A percentile compares a stretch with the other conserved stretches of the same genome.
Evolutionary conservation across 2,888 invertebrate genomes (phyloP).

Genomic region (Chymomyza amoena): DNA sequence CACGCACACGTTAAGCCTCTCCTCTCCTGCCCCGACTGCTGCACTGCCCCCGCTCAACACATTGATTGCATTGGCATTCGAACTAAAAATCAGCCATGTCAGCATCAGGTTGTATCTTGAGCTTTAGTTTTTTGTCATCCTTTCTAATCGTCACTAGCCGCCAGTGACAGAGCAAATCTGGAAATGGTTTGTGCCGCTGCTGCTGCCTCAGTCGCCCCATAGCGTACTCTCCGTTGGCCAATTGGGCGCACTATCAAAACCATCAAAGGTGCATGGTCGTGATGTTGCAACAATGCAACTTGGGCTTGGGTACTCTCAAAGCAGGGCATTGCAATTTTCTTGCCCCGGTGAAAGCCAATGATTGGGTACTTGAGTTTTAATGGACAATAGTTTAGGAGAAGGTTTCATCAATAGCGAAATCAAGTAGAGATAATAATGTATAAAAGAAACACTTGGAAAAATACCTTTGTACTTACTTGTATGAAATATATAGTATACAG

Average conservation of each 20-base stretch:
- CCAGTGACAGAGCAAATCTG: slow-evolving; percentile 42
- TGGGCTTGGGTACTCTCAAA: slow-evolving; percentile 4
- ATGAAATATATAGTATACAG: too few relatives aligned
- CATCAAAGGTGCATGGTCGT: slow-evolving; percentile 44
- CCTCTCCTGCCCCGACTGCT: too few relatives aligned
- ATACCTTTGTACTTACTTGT: too few relatives aligned
- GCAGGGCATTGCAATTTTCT: slow-evolving; percentile 25
- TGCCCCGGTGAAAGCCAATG: slow-evolving; percentile 13
- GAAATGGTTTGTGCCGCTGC: slow-evolving; percentile 2
- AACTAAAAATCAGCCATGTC: background rate
- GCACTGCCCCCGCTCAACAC: background rate
- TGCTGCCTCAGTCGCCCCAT: background rate
- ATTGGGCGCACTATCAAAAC: slow-evolving; percentile 58
- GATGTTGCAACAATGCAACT: background rate
- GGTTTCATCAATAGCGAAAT: background rate
- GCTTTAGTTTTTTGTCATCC: slow-evolving; percentile 42
- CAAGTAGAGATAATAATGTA: background rate
- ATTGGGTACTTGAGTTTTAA: slow-evolving; percentile 8
- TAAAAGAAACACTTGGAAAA: background rate
- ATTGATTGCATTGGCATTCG: background rate
- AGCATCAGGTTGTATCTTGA: background rate
- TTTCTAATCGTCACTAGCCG: slow-evolving; percentile 53
- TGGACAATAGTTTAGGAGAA: background rate
- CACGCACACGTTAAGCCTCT: slow-evolving; percentile 55
- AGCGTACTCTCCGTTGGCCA: slow-evolving; percentile 40